phyloP scores from a whole-genome alignment of 1,140 invertebrate genomes.

The Drosophila ironensis region DNA sequence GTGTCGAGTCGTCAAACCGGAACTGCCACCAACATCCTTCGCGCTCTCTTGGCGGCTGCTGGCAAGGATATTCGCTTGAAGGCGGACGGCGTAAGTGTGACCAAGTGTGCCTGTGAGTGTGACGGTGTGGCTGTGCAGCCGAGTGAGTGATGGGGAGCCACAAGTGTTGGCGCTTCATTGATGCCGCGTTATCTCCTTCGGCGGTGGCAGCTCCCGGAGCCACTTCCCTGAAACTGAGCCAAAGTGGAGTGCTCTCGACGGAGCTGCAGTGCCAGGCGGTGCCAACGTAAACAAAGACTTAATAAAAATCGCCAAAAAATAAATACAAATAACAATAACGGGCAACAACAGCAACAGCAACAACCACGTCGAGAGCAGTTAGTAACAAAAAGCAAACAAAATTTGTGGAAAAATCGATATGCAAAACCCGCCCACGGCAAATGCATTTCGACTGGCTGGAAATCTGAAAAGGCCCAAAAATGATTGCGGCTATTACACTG shows the following conservation, averaged over 20 bases:
- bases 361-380: slow-evolving; percentile 3
- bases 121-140: neutral
- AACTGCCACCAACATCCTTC: slow-evolving; percentile 93
- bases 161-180: slow-evolving; percentile 55
- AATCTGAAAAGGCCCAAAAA: slow-evolving; percentile 18
- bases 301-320: slow-evolving; percentile 55
- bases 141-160: slow-evolving; percentile 28
- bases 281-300: slow-evolving; percentile 80
- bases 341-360: slow-evolving; percentile 25
- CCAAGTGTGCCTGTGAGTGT: slow-evolving; percentile 11
- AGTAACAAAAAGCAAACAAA: slow-evolving; percentile 53
- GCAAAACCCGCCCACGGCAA: slow-evolving; percentile 45
- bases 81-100: slow-evolving; percentile 90
- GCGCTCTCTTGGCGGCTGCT: slow-evolving; percentile 91
- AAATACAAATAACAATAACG: slow-evolving; percentile 13
- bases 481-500: slow-evolving; percentile 2
- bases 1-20: slow-evolving; percentile 94
- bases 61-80: slow-evolving; percentile 93
- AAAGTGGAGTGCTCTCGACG: slow-evolving; percentile 57
- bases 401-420: slow-evolving; percentile 72
- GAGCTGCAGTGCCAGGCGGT: slow-evolving; percentile 59
- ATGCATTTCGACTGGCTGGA: slow-evolving; percentile 51
- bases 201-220: neutral
- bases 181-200: slow-evolving; percentile 37
- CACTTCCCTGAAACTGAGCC: neutral